These are phyloP conservation scores for Noctua fimbriata DNA, from an alignment of 2,888 invertebrate genomes.

Conservation along the genomic window DNA sequence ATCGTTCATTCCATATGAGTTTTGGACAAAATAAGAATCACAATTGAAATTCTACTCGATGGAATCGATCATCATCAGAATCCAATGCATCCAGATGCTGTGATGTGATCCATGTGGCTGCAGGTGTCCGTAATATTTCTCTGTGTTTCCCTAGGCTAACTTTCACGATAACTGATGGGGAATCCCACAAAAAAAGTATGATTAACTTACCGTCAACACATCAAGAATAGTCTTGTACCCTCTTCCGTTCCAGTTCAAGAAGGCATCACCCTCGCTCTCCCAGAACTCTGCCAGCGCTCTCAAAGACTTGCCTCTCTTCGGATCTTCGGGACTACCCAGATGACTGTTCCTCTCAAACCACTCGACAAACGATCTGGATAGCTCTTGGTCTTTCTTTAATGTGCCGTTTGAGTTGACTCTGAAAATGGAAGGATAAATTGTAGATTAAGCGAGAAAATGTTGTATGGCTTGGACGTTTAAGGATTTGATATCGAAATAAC, in stretches of 20 bases:
- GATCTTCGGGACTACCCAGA: constrained; percentile 91
- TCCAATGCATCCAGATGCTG: not conserved
- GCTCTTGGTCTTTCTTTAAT: constrained; percentile 77
- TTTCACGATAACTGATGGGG: not conserved
- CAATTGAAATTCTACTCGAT: not conserved
- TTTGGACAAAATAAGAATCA: not conserved
- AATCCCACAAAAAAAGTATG: not conserved
- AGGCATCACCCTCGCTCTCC: constrained; percentile 92
- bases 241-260: constrained; percentile 93
- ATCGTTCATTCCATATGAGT: not conserved
- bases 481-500: too few species aligned
- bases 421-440: constrained; percentile 56
- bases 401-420: constrained; percentile 74
- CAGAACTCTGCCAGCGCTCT: constrained; percentile 91
- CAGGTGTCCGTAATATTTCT: not conserved
- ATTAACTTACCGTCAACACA: constrained; percentile 91
- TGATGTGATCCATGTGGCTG: not conserved
- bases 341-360: constrained; percentile 92
- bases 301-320: constrained; percentile 90
- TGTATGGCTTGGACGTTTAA: not conserved
- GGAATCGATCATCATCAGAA: not conserved
- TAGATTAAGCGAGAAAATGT: not conserved
- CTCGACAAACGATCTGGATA: constrained; percentile 89
- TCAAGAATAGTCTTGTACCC: constrained; percentile 93
- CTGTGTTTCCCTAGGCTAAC: too few species aligned